Evolutionary conservation across 2,797 vertebrate genomes (phyloP).

Genomic region (Pseudopleuronectes americanus): DNA sequence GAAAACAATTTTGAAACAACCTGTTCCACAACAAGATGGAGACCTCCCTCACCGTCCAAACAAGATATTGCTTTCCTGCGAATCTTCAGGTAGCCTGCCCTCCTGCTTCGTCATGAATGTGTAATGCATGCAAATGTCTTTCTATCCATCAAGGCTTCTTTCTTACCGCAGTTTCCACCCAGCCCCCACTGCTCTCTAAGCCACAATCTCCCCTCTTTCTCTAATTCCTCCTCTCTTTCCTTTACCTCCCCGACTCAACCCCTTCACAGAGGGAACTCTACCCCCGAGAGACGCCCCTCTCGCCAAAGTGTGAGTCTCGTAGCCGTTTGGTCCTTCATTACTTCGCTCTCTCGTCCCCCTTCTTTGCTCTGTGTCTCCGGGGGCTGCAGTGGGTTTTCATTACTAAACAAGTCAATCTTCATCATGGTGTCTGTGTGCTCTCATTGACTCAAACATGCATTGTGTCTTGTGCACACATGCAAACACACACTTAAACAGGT

Average conservation of each 20-base stretch:
- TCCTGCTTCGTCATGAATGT: conserved; percentile 27
- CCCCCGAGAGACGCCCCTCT: conserved; percentile 45
- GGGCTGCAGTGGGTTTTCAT: conserved; percentile 75
- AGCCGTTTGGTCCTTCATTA: conserved; percentile 74
- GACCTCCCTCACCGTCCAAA: conserved; percentile 18
- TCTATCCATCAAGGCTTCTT: conserved; percentile 42
- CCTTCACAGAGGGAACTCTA: conserved; percentile 1
- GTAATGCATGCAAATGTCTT: conserved; percentile 49
- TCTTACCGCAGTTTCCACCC: conserved; percentile 8
- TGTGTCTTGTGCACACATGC: conserved; percentile 17
- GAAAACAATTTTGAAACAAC: conserved; percentile 45
- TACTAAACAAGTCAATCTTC: conserved; percentile 80
- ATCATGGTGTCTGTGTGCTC: conserved; percentile 63
- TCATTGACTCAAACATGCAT: conserved; percentile 46
- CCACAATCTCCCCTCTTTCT: not conserved
- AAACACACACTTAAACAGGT: conserved; percentile 41
- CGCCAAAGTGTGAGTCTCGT: conserved; percentile 55
- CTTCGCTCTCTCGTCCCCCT: conserved; percentile 59
- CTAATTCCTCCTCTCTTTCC: conserved; percentile 14
- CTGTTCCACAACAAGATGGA: conserved; percentile 22
- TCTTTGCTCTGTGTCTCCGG: conserved; percentile 60
- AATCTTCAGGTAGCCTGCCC: conserved; percentile 30
- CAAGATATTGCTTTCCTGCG: conserved; percentile 16
- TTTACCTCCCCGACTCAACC: conserved; percentile 27
- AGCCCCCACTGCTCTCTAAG: conserved; percentile 13